Percentiles rank a stretch among this genome's conserved stretches.
These are phyloP conservation scores for Apodemus agrarius DNA, from an alignment of 2,797 vertebrate genomes.

Conservation along the genomic window DNA sequence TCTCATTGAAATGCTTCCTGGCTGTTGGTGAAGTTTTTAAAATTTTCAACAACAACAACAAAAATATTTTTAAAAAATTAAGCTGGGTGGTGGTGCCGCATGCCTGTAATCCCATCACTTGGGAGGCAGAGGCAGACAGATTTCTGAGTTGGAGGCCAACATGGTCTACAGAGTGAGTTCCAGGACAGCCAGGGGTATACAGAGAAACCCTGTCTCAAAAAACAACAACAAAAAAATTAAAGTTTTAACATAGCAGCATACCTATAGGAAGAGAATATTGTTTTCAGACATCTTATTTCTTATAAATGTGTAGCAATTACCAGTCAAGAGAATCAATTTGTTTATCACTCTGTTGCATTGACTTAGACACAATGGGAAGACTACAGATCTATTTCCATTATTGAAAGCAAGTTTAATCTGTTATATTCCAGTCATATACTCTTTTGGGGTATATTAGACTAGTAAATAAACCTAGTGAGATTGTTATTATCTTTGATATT, in stretches of 20 bases:
- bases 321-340: constrained; percentile 71
- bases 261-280: constrained; percentile 65
- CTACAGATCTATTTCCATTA: constrained; percentile 65
- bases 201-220: too few species aligned
- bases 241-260: constrained; percentile 57
- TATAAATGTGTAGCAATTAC: constrained; percentile 76
- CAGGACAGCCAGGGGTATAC: too few species aligned
- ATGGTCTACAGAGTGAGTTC: too few species aligned
- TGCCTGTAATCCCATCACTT: too few species aligned
- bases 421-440: constrained; percentile 37
- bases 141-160: too few species aligned
- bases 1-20: constrained; percentile 50
- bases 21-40: constrained; percentile 64
- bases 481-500: constrained; percentile 51
- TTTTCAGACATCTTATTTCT: constrained; percentile 70
- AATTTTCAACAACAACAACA: too few species aligned
- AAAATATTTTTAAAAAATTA: too few species aligned
- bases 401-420: constrained; percentile 67
- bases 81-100: too few species aligned
- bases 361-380: constrained; percentile 67
- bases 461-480: neutral
- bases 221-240: too few species aligned
- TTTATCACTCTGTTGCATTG: constrained; percentile 56
- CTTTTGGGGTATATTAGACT: constrained; percentile 30
- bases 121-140: too few species aligned